Conservation (phyloP, 1,140 invertebrate species). For the Drosophila takahashii region DNA sequence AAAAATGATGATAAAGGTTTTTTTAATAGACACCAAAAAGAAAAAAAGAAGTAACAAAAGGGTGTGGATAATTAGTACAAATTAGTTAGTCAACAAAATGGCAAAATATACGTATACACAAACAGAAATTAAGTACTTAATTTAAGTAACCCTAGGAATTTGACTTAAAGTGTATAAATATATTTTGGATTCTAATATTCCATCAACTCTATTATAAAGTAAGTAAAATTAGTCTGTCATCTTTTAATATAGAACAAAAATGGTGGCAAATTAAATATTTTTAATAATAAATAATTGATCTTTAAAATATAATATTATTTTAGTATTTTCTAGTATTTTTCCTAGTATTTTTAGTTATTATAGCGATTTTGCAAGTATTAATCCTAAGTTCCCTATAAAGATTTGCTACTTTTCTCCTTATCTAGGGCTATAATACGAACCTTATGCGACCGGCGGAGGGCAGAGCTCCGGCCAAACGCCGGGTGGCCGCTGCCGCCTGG, state of each 20-base stretch:
- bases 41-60: slow-evolving; percentile 68
- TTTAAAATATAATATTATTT: background rate
- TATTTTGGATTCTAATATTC: too few relatives aligned
- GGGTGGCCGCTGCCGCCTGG: slow-evolving; percentile 80
- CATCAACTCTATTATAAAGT: background rate
- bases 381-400: background rate
- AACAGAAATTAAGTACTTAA: slow-evolving; percentile 15
- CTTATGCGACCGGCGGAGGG: slow-evolving; percentile 82
- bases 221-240: too few relatives aligned
- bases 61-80: slow-evolving; percentile 31
- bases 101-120: slow-evolving; percentile 20
- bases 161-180: slow-evolving; percentile 7
- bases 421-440: slow-evolving; percentile 41
- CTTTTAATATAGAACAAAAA: too few relatives aligned
- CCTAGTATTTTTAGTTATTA: background rate
- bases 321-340: too few relatives aligned
- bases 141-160: background rate
- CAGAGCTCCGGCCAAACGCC: slow-evolving; percentile 75
- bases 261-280: too few relatives aligned
- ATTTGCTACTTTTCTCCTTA: too few relatives aligned
- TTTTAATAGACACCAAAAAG: slow-evolving; percentile 38
- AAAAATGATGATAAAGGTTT: slow-evolving; percentile 75
- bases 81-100: slow-evolving; percentile 35
- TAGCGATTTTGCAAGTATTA: background rate
- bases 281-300: background rate